phyloP scores from a whole-genome alignment of 1,140 invertebrate species.

The Drusus annulatus region DNA sequence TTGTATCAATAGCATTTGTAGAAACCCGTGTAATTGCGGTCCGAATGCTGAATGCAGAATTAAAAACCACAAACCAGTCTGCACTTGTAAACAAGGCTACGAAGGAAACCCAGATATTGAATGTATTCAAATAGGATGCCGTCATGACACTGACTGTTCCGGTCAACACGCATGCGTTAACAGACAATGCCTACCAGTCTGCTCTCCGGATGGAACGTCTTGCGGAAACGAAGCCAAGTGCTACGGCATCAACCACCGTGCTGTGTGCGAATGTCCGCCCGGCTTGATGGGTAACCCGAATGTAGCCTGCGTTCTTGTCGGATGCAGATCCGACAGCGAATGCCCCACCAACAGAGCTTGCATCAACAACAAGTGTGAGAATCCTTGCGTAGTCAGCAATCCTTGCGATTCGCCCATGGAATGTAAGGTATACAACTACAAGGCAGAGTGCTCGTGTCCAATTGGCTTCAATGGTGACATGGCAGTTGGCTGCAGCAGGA shows the following conservation, averaged over 20 bases:
- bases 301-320: slow-evolving; percentile 80
- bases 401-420: slow-evolving; percentile 80
- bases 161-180: slow-evolving; percentile 84
- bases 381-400: slow-evolving; percentile 79
- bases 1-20: slow-evolving; percentile 85
- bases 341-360: slow-evolving; percentile 85
- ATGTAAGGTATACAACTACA: slow-evolving; percentile 84
- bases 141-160: slow-evolving; percentile 82
- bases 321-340: slow-evolving; percentile 83
- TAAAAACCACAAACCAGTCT: slow-evolving; percentile 87
- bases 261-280: slow-evolving; percentile 85
- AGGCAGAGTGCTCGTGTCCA: slow-evolving; percentile 84
- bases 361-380: slow-evolving; percentile 84
- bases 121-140: slow-evolving; percentile 82
- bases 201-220: slow-evolving; percentile 75
- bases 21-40: slow-evolving; percentile 86
- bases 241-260: slow-evolving; percentile 83
- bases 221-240: slow-evolving; percentile 84
- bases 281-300: slow-evolving; percentile 88
- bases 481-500: slow-evolving; percentile 77
- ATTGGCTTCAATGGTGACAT: slow-evolving; percentile 81
- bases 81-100: slow-evolving; percentile 85
- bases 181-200: slow-evolving; percentile 84
- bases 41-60: slow-evolving; percentile 86
- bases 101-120: slow-evolving; percentile 86